A percentile compares a stretch with the other conserved stretches of the same genome.
These are phyloP conservation scores for Protomyctophum bolini DNA, from an alignment of 2,113 vertebrate genomes.

Conservation along the genomic window DNA sequence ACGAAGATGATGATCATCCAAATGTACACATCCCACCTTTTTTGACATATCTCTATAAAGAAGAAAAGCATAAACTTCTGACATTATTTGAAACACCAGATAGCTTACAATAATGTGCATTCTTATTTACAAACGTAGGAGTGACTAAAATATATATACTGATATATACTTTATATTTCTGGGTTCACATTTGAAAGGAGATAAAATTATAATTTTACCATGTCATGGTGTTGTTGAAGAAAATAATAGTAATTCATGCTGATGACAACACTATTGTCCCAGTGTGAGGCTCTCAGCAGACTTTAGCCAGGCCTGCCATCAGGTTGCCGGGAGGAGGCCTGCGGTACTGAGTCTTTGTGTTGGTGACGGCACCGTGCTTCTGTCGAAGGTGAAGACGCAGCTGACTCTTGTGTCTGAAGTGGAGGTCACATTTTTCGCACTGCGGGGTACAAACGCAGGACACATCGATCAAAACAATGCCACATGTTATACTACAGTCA, in stretches of 20 bases:
- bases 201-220: no score
- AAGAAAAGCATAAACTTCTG: conserved; percentile 23
- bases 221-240: no score
- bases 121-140: conserved; percentile 48
- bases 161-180: conserved; percentile 26
- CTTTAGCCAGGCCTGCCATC: conserved; percentile 76
- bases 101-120: conserved; percentile 46
- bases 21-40: no score
- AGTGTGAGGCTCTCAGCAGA: conserved; percentile 76
- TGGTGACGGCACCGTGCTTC: conserved; percentile 96
- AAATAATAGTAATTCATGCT: no score
- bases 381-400: conserved; percentile 94
- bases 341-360: conserved; percentile 93
- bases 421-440: conserved; percentile 98
- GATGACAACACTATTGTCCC: neutral
- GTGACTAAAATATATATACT: conserved; percentile 1
- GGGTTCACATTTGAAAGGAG: conserved; percentile 27
- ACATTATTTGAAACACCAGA: conserved; percentile 42
- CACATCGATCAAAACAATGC: no score
- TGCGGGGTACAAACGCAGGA: conserved; percentile 47
- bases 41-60: no score
- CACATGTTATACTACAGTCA: no score
- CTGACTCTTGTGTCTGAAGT: conserved; percentile 99
- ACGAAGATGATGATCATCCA: no score
- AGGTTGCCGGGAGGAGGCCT: conserved; percentile 73